These are phyloP conservation scores for Indri indri DNA, from an alignment of 2,113 vertebrate genomes.

Conservation along the genomic window DNA sequence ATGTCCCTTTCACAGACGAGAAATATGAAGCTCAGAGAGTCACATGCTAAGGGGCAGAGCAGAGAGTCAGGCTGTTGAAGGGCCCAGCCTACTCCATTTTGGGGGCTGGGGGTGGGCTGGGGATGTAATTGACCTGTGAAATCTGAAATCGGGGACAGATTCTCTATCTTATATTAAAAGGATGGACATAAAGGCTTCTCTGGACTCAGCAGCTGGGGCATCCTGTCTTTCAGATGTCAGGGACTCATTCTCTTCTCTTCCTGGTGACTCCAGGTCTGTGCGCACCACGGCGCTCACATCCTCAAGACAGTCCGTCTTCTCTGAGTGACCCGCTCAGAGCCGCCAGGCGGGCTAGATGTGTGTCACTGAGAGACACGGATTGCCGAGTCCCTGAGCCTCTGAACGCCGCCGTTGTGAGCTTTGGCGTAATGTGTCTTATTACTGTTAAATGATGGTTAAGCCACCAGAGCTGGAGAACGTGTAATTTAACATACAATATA, in stretches of 20 bases:
- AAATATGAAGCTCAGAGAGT: background rate
- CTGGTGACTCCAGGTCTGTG: background rate
- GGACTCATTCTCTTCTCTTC: background rate
- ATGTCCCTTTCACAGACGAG: background rate
- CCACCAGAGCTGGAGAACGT: background rate
- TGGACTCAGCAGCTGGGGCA: background rate
- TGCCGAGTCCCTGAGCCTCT: background rate
- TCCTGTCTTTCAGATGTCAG: background rate
- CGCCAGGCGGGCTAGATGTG: background rate
- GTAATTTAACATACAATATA: background rate
- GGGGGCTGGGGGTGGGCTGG: background rate
- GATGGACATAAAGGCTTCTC: background rate
- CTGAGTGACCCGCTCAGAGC: background rate
- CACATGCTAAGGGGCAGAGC: too few relatives aligned
- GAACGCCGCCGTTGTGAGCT: background rate
- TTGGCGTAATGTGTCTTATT: background rate
- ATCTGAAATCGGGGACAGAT: background rate
- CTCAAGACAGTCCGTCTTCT: background rate
- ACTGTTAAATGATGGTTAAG: background rate
- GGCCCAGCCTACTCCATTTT: background rate
- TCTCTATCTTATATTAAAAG: background rate
- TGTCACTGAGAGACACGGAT: slow-evolving; percentile 3
- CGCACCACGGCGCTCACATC: background rate
- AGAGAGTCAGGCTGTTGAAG: background rate
- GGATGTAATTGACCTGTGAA: background rate